phyloP scores from a whole-genome alignment of 2,797 vertebrate genomes.

The Crenichthys baileyi region DNA sequence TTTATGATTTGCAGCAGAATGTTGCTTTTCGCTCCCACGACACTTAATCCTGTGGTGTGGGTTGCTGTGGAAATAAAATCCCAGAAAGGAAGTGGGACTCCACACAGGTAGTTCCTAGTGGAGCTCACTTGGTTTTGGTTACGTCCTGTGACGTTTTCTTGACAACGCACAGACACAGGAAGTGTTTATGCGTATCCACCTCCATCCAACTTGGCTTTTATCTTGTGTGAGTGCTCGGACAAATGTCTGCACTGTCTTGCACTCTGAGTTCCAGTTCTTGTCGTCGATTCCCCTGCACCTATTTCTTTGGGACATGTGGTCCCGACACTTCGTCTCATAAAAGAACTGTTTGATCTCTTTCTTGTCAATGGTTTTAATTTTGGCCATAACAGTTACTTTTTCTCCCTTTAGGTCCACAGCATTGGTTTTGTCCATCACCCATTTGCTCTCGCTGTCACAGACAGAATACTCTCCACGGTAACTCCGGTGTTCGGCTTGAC shows the following conservation, averaged over 20 bases:
- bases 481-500: constrained; percentile 89
- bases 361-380: constrained; percentile 85
- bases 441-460: constrained; percentile 94
- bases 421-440: constrained; percentile 93
- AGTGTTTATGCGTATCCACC: constrained; percentile 98
- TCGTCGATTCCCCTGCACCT: constrained; percentile 96
- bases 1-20: constrained; percentile 29
- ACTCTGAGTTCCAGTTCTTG: constrained; percentile 99
- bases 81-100: constrained; percentile 48
- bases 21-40: constrained; percentile 15
- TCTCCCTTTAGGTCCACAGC: constrained; percentile 89
- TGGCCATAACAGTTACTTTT: constrained; percentile 88
- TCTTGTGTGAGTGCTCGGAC: constrained; percentile 92
- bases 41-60: constrained; percentile 32
- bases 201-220: constrained; percentile 86
- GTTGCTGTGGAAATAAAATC: constrained; percentile 55
- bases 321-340: constrained; percentile 93
- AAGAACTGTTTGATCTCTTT: constrained; percentile 93
- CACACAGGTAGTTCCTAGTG: constrained; percentile 41
- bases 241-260: constrained; percentile 94
- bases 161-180: constrained; percentile 96
- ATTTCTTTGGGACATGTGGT: constrained; percentile 83
- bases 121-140: constrained; percentile 1
- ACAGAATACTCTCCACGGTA: constrained; percentile 95
- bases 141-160: constrained; percentile 91